These are phyloP conservation scores for Lampropteryx suffumata DNA, from an alignment of 2,888 invertebrate genomes.

Conservation along the genomic window DNA sequence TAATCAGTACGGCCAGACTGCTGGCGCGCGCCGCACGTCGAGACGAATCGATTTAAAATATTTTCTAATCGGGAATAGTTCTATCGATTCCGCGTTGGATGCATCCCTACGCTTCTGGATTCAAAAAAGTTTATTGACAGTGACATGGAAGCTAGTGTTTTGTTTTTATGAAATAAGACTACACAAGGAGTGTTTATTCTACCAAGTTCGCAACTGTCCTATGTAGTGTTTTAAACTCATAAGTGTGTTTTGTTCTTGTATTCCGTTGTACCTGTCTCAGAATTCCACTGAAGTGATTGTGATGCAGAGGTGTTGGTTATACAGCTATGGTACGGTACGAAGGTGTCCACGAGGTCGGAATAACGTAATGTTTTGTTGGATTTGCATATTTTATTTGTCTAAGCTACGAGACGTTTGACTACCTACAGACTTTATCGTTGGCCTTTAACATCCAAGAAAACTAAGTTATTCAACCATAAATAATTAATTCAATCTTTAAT, in stretches of 20 bases:
- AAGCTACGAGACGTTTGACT: neutral
- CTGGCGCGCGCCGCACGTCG: constrained; percentile 40
- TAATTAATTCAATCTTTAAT: too few species aligned
- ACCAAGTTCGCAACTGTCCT: neutral
- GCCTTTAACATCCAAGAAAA: neutral
- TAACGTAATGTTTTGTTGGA: constrained; percentile 28
- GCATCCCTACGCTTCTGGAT: neutral
- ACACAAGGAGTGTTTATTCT: constrained; percentile 6
- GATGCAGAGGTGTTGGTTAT: constrained; percentile 17
- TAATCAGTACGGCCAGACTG: constrained; percentile 44
- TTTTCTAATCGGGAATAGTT: constrained; percentile 32
- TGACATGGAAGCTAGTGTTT: neutral
- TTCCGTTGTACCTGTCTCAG: neutral
- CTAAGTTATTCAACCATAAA: neutral
- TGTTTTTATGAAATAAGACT: neutral
- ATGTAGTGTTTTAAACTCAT: constrained; percentile 6
- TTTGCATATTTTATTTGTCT: constrained; percentile 27
- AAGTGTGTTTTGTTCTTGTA: constrained; percentile 4
- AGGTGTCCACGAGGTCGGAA: constrained; percentile 25
- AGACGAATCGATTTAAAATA: constrained; percentile 22
- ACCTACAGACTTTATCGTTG: neutral
- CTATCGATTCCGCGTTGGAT: constrained; percentile 13
- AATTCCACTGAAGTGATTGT: constrained; percentile 5
- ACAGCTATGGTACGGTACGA: constrained; percentile 14
- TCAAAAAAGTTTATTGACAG: constrained; percentile 8